Evolutionary conservation across 2,113 vertebrate species (phyloP).

Genomic region (Pterophyllum scalare): DNA sequence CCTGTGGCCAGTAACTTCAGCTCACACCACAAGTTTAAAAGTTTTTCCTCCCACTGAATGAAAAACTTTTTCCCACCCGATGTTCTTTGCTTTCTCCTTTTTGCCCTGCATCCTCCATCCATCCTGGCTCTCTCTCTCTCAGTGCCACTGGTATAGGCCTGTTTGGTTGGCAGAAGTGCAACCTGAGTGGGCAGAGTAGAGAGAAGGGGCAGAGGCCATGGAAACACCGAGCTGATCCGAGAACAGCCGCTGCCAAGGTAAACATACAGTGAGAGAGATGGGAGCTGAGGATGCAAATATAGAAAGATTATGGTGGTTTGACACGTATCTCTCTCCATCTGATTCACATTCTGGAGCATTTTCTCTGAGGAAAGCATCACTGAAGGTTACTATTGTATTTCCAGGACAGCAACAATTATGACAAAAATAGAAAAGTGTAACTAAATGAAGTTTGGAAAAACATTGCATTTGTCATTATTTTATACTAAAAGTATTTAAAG

Average conservation of each 20-base stretch:
- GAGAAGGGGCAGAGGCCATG: constrained; percentile 55
- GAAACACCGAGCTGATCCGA: constrained; percentile 43
- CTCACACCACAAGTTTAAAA: constrained; percentile 16
- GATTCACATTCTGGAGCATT: constrained; percentile 46
- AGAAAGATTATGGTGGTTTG: constrained; percentile 52
- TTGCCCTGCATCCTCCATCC: constrained; percentile 2
- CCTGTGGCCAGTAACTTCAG: background rate
- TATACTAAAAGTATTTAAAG: background rate
- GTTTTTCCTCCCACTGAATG: constrained; percentile 1
- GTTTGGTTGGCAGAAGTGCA: constrained; percentile 40
- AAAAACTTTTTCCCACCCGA: constrained; percentile 12
- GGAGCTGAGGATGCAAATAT: constrained; percentile 50
- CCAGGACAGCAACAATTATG: background rate
- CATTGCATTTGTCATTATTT: background rate
- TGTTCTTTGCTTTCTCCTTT: constrained; percentile 37
- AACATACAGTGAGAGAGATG: constrained; percentile 34
- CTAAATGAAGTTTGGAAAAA: background rate
- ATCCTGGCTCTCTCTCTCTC: background rate
- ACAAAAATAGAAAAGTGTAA: background rate
- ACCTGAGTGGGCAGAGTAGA: constrained; percentile 58
- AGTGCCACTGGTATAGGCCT: background rate
- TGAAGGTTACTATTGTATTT: background rate
- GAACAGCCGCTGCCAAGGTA: constrained; percentile 58
- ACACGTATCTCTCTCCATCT: constrained; percentile 44
- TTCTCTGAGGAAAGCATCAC: constrained; percentile 1